Evolutionary conservation across 1,140 invertebrate species (phyloP), one percentile per base, ranked within the genome.

Genomic region (Phthorimaea operculella): DNA sequence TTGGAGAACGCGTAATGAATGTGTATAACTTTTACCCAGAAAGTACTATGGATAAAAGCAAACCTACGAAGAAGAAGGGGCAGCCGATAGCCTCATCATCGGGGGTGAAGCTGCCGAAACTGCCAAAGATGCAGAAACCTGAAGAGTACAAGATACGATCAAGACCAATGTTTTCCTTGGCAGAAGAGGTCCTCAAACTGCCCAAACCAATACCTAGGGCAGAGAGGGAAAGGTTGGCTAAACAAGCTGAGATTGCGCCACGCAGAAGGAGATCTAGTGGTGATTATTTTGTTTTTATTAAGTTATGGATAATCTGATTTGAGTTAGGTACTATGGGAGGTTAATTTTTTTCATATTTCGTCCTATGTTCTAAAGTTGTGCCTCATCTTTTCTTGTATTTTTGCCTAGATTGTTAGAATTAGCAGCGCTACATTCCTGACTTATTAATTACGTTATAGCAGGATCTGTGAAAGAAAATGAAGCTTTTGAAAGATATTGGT

Each of bases 121-220:
- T 88, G 54, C 84, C 86, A 44, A 83, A 76, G 67, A 73, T 86
- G 33, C 70, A 77, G 54, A 73, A 87, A 63, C 87, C 87, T 6
- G 81, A 86, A 12, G 86, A 87, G 68, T 88, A 86, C 61, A 85
- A 87, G 71, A 81, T 87, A 39, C 67, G 79, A 57, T 83, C 85
- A 33, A 77, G 82, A 49, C 85, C 87, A 5, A 58, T 88, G 53
- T 89, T 87, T 74, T 85, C 84, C 10, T 58, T 88, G 36, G 87
- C 87, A 3, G 82, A 87, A 60, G 86, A 89, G 70, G 71, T 88
- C 48, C 62, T 88, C 10, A 85, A 83, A 66, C 57, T 79, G 49
- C 79, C 76, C 33, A 68, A 70, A 11, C 68, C 75, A 4, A 72
- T 64, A 11, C 60, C 59, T 6, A 76, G 76, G 60, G 66, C 70